Conservation (phyloP, 2,797 vertebrate genomes). For the Poecile montanus region DNA sequence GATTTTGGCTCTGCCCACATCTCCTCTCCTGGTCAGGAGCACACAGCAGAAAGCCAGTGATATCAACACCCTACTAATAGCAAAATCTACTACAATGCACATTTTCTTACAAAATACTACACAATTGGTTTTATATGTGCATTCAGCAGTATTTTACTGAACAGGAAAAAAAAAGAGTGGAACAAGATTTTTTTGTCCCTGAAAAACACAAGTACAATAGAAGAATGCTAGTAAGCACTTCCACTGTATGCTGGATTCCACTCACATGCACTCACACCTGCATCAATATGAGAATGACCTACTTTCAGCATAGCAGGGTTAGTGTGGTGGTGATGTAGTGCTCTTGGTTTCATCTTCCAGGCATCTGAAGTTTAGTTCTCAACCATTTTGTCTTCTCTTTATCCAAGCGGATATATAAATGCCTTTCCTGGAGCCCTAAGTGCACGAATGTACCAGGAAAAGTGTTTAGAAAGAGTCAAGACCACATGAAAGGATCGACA, state of each 20-base stretch:
- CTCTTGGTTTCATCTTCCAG: not conserved
- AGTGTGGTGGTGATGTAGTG: not conserved
- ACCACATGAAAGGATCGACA: slow-evolving; percentile 12
- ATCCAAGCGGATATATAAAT: not conserved
- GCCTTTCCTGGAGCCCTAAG: not conserved
- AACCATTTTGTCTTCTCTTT: not conserved
- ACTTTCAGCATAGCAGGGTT: not conserved
- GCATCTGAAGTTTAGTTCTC: not conserved
- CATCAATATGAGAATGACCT: not conserved
- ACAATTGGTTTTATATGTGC: not conserved
- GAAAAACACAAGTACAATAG: not conserved
- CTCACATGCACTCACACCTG: not conserved
- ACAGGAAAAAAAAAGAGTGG: not conserved
- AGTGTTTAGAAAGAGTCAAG: not conserved
- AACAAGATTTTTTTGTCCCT: not conserved
- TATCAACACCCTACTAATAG: not conserved
- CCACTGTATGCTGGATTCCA: not conserved
- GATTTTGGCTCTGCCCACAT: not conserved
- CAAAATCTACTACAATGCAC: not conserved
- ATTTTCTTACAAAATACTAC: slow-evolving; percentile 4
- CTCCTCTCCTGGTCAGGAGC: not conserved
- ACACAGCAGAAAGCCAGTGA: not conserved
- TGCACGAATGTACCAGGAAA: not conserved
- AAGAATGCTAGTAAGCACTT: slow-evolving; percentile 21
- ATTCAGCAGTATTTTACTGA: not conserved